Percentiles rank a stretch among this genome's conserved stretches.
phyloP scores from a whole-genome alignment of 1,140 invertebrate genomes.

The Calosoma granatense region DNA sequence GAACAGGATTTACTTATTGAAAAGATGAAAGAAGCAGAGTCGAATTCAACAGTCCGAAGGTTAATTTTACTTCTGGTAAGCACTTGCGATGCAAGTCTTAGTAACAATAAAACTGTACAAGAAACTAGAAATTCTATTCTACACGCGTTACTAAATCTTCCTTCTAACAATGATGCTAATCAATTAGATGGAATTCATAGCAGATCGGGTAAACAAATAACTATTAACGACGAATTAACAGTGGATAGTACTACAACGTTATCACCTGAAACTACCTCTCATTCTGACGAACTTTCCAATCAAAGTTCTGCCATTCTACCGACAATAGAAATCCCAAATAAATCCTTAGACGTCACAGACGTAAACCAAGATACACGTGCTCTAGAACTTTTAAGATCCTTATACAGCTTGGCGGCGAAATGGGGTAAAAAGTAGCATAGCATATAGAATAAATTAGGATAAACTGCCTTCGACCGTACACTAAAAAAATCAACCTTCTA shows the following conservation, averaged over 20 bases:
- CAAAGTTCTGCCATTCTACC: slow-evolving; percentile 30
- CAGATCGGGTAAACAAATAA: slow-evolving; percentile 17
- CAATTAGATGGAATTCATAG: slow-evolving; percentile 34
- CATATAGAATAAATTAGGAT: not conserved
- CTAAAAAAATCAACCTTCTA: not conserved
- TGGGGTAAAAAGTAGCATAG: slow-evolving; percentile 43
- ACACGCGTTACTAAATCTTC: slow-evolving; percentile 52
- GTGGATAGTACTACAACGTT: slow-evolving; percentile 23
- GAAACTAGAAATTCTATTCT: slow-evolving; percentile 50
- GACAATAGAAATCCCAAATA: slow-evolving; percentile 27
- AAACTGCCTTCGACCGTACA: not conserved
- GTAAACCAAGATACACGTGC: slow-evolving; percentile 59
- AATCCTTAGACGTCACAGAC: slow-evolving; percentile 29
- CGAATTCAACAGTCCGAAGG: slow-evolving; percentile 61
- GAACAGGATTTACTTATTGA: slow-evolving; percentile 62
- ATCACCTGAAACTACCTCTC: slow-evolving; percentile 21
- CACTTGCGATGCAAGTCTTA: slow-evolving; percentile 54
- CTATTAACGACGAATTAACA: slow-evolving; percentile 22
- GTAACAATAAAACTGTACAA: slow-evolving; percentile 54
- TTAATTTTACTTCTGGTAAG: slow-evolving; percentile 64
- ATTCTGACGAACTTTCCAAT: slow-evolving; percentile 23
- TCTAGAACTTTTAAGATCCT: slow-evolving; percentile 65
- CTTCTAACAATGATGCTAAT: slow-evolving; percentile 33
- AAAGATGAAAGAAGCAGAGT: slow-evolving; percentile 69
- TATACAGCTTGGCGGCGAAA: slow-evolving; percentile 71